phyloP scores from a whole-genome alignment of 2,113 vertebrate species.

The Pelecanus crispus region DNA sequence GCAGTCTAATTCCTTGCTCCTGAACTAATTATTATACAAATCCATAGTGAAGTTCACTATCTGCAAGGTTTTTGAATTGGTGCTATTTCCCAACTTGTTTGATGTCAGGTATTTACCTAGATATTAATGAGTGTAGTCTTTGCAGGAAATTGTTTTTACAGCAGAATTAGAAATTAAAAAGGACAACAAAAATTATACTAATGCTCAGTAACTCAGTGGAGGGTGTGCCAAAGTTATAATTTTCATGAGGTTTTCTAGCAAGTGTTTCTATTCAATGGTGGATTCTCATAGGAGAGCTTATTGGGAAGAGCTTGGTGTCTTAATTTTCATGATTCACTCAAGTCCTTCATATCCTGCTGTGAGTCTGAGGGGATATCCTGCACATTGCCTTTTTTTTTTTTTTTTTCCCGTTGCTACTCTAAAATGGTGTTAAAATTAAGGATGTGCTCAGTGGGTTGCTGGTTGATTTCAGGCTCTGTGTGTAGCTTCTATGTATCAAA shows the following conservation, averaged over 20 bases:
- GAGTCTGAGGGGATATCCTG: not conserved
- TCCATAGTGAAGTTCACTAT: not conserved
- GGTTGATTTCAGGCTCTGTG: not conserved
- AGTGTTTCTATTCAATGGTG: not conserved
- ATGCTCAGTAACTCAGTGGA: not conserved
- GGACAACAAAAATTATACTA: not conserved
- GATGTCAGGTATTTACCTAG: not conserved
- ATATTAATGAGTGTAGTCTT: not conserved
- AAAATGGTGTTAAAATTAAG: not conserved
- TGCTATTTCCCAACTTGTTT: not conserved
- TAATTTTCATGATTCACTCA: not conserved
- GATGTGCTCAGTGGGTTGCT: not conserved
- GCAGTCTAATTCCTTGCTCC: not conserved
- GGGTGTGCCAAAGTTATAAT: not conserved
- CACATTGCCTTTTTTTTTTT: not conserved
- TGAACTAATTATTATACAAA: not conserved
- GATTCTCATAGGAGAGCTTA: not conserved
- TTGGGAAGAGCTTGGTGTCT: not conserved
- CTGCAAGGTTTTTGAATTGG: not conserved
- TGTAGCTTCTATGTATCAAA: not conserved
- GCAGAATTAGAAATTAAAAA: not conserved
- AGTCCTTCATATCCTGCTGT: not conserved
- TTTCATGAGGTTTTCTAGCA: not conserved
- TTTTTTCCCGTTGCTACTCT: not conserved
- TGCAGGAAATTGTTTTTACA: not conserved